Evolutionary conservation across 1,140 invertebrate species (phyloP).

Genomic region (Neelides sp.): DNA sequence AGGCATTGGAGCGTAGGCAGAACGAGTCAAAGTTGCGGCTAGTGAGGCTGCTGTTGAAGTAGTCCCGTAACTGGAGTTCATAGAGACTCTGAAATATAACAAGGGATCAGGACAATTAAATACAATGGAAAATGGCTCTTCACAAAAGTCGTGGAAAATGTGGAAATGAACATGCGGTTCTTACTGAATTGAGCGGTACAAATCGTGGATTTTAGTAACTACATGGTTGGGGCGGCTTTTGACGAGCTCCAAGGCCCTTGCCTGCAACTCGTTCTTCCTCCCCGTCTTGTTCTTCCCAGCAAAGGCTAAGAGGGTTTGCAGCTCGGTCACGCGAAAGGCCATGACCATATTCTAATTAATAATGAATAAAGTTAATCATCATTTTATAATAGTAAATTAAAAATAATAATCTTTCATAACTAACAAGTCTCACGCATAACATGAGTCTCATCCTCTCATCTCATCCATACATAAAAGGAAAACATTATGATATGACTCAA

Average conservation of each 20-base stretch:
- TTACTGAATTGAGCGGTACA: slow-evolving; percentile 61
- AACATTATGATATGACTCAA: too few relatives aligned
- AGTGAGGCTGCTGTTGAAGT: too few relatives aligned
- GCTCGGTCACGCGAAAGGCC: slow-evolving; percentile 69
- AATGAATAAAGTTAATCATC: slow-evolving; percentile 35
- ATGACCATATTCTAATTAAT: slow-evolving; percentile 68
- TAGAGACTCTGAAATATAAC: too few relatives aligned
- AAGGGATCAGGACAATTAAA: neutral
- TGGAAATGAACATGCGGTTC: slow-evolving; percentile 17
- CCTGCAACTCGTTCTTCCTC: slow-evolving; percentile 71
- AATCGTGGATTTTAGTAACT: slow-evolving; percentile 64
- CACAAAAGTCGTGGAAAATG: neutral
- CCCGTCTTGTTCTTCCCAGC: slow-evolving; percentile 74
- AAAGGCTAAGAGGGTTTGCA: slow-evolving; percentile 68
- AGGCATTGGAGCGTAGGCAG: neutral
- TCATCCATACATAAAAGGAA: too few relatives aligned
- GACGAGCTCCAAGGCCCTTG: slow-evolving; percentile 61
- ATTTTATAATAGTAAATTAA: neutral
- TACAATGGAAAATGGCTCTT: neutral
- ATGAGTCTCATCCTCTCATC: too few relatives aligned
- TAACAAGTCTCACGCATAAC: too few relatives aligned
- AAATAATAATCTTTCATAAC: too few relatives aligned
- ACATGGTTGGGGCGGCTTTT: slow-evolving; percentile 54
- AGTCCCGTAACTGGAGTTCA: too few relatives aligned
- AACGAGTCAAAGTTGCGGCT: slow-evolving; percentile 4